Conservation (phyloP, 2,888 invertebrate species). For the Aethes cnicana region DNA sequence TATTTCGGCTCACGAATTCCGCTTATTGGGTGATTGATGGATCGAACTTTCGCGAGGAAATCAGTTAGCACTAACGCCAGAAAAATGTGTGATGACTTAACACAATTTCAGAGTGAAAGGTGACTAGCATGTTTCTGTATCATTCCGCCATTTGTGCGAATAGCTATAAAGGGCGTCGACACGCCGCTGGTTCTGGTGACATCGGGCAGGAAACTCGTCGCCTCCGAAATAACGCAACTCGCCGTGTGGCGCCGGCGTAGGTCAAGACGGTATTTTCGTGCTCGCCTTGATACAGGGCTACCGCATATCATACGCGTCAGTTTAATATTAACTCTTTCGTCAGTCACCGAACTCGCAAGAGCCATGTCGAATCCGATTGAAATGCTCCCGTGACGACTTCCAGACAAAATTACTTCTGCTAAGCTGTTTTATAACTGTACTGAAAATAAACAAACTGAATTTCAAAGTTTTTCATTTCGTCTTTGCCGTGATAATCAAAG, state of each 20-base stretch:
- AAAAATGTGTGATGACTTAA: no score
- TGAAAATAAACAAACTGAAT: no score
- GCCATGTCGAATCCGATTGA: slow-evolving; percentile 13
- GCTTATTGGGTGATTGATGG: no score
- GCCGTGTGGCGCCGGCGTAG: slow-evolving; percentile 63
- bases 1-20: no score
- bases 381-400: slow-evolving; percentile 37
- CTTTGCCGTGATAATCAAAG: no score
- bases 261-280: slow-evolving; percentile 77
- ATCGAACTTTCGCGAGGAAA: neutral
- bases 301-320: slow-evolving; percentile 68
- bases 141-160: neutral
- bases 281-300: slow-evolving; percentile 80
- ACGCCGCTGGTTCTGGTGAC: slow-evolving; percentile 37
- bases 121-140: no score
- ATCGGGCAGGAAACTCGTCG: slow-evolving; percentile 48
- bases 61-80: no score
- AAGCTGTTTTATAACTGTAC: no score
- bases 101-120: no score
- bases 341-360: slow-evolving; percentile 48
- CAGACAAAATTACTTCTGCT: slow-evolving; percentile 34
- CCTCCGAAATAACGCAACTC: slow-evolving; percentile 61
- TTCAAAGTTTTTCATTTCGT: no score
- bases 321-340: slow-evolving; percentile 77
- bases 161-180: slow-evolving; percentile 53